These are phyloP conservation scores for Lepidurus arcticus DNA, from an alignment of 1,140 invertebrate genomes.

Conservation along the genomic window DNA sequence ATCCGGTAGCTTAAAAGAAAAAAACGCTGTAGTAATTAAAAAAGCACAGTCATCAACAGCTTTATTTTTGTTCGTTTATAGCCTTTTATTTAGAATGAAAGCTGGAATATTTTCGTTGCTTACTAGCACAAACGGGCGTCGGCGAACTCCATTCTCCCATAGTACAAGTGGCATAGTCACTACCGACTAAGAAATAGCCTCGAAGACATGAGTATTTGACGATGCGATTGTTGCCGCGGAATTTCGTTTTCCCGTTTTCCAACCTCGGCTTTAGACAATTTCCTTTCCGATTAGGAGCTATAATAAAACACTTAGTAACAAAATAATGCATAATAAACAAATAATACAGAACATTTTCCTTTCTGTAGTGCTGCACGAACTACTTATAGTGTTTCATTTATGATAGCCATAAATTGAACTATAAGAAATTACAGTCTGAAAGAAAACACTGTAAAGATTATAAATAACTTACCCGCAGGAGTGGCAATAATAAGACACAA, in stretches of 20 bases:
- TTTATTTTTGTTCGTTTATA: neutral
- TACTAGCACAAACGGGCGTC: slow-evolving; percentile 59
- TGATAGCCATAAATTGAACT: neutral
- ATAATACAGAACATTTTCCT: neutral
- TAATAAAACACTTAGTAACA: neutral
- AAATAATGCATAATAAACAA: neutral
- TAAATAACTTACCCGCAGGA: slow-evolving; percentile 7
- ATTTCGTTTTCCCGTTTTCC: slow-evolving; percentile 44
- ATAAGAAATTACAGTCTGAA: too few species aligned
- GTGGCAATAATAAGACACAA: neutral
- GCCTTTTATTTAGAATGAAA: neutral
- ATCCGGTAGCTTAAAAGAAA: slow-evolving; percentile 19
- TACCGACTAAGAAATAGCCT: slow-evolving; percentile 55
- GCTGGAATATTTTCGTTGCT: slow-evolving; percentile 42
- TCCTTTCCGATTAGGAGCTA: slow-evolving; percentile 24
- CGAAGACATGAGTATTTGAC: slow-evolving; percentile 53
- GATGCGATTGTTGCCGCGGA: slow-evolving; percentile 46
- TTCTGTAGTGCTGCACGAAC: neutral
- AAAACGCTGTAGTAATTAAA: neutral
- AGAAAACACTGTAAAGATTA: neutral
- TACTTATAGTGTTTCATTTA: too few species aligned
- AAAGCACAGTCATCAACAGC: neutral
- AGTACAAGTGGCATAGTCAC: slow-evolving; percentile 55
- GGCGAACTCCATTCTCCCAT: slow-evolving; percentile 55
- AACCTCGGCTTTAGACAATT: slow-evolving; percentile 38